These are phyloP conservation scores for Muscicapa comitata DNA, from an alignment of 2,797 vertebrate species.

Conservation along the genomic window DNA sequence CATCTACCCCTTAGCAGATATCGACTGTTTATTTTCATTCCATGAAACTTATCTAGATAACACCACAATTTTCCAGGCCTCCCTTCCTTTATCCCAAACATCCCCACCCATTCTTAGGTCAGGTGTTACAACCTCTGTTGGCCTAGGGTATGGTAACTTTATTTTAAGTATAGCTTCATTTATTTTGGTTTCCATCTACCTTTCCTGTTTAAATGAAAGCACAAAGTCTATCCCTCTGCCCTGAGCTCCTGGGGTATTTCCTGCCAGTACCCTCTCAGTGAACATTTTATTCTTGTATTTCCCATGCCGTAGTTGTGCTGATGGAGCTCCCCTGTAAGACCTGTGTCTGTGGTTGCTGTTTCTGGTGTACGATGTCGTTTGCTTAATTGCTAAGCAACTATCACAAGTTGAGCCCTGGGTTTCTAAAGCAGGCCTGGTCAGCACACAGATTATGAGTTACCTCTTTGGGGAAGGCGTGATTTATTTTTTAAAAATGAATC, in stretches of 20 bases:
- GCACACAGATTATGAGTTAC: background rate
- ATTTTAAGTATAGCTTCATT: conserved; percentile 46
- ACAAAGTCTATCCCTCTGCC: conserved; percentile 10
- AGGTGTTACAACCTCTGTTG: conserved; percentile 42
- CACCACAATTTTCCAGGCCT: conserved; percentile 41
- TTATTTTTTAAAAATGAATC: background rate
- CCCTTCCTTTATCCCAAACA: conserved; percentile 64
- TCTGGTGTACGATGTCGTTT: background rate
- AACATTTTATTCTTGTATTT: conserved; percentile 8
- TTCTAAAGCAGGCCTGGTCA: background rate
- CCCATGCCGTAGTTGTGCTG: background rate
- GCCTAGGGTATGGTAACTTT: conserved; percentile 16
- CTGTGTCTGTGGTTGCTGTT: background rate
- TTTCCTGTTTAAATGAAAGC: conserved; percentile 66
- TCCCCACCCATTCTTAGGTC: conserved; percentile 57
- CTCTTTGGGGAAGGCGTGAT: background rate
- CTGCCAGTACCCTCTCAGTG: background rate
- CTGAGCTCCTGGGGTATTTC: conserved; percentile 16
- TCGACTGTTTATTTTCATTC: conserved; percentile 52
- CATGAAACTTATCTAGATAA: conserved; percentile 50
- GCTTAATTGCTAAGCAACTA: background rate
- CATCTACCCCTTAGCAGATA: background rate
- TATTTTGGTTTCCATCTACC: conserved; percentile 67
- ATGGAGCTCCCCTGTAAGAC: background rate
- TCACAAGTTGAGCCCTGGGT: background rate